Percentiles rank a stretch among this genome's conserved stretches.
Evolutionary conservation across 2,888 invertebrate genomes (phyloP).

Genomic region (Heliconius ismenius): DNA sequence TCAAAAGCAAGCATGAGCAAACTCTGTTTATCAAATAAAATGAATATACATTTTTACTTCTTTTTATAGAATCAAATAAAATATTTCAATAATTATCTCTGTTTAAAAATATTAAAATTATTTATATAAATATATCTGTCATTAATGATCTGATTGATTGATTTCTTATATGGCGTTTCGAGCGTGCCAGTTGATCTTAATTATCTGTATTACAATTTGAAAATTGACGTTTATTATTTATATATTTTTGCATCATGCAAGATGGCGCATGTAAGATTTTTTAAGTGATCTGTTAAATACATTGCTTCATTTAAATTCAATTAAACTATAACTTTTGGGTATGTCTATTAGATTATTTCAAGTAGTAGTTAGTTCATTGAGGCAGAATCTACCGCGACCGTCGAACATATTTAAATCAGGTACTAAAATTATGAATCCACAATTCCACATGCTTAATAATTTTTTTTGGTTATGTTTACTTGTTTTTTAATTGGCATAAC

Average conservation of each 20-base stretch:
- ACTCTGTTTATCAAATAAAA: too few relatives aligned
- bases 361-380: slow-evolving; percentile 63
- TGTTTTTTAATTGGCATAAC: not conserved
- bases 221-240: not conserved
- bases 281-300: not conserved
- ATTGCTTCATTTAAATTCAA: not conserved
- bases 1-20: too few relatives aligned
- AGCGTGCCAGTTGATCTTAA: not conserved
- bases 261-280: not conserved
- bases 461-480: slow-evolving; percentile 17
- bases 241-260: not conserved
- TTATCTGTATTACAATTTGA: not conserved
- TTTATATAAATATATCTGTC: not conserved
- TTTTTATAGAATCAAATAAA: too few relatives aligned
- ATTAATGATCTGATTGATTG: not conserved
- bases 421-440: slow-evolving; percentile 50
- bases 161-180: not conserved
- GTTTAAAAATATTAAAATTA: not conserved
- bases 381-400: slow-evolving; percentile 62
- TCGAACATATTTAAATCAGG: slow-evolving; percentile 59
- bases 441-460: slow-evolving; percentile 43
- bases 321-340: slow-evolving; percentile 54
- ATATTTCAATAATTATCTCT: not conserved
- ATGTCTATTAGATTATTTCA: slow-evolving; percentile 71
- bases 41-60: too few relatives aligned